phyloP scores from a whole-genome alignment of 2,113 vertebrate species.

The Nothocercus nigrocapillus region DNA sequence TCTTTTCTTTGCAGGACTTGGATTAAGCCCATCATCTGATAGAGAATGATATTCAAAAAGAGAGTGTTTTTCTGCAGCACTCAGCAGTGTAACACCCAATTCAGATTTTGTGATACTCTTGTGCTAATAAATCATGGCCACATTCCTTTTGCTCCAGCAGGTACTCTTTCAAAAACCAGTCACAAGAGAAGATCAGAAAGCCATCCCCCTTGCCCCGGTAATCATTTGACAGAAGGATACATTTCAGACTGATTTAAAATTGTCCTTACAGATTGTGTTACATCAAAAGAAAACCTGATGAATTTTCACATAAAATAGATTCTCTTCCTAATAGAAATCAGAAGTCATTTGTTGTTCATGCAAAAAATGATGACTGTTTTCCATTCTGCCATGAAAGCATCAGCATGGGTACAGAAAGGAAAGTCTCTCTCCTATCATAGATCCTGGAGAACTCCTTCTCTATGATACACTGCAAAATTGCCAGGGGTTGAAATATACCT shows the following conservation, averaged over 20 bases:
- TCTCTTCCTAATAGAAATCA: neutral
- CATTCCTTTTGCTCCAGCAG: neutral
- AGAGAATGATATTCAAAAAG: neutral
- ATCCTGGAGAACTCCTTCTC: neutral
- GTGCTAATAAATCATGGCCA: neutral
- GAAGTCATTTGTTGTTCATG: neutral
- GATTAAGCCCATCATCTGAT: neutral
- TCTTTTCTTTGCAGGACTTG: neutral
- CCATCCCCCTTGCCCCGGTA: neutral
- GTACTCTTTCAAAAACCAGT: neutral
- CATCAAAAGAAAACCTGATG: neutral
- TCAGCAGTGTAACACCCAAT: neutral
- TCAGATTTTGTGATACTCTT: neutral
- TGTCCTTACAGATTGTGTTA: neutral
- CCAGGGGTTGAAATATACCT: neutral
- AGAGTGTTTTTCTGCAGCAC: neutral
- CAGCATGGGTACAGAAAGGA: neutral
- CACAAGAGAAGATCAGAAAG: constrained; percentile 8
- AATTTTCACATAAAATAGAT: constrained; percentile 37
- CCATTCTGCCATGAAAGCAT: neutral
- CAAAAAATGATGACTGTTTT: neutral
- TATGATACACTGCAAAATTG: neutral
- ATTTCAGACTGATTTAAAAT: constrained; percentile 15
- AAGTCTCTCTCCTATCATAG: neutral
- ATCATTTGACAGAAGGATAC: constrained; percentile 36